Evolutionary conservation across 2,888 invertebrate genomes (phyloP).

Genomic region (Drosophila austrosaltans): DNA sequence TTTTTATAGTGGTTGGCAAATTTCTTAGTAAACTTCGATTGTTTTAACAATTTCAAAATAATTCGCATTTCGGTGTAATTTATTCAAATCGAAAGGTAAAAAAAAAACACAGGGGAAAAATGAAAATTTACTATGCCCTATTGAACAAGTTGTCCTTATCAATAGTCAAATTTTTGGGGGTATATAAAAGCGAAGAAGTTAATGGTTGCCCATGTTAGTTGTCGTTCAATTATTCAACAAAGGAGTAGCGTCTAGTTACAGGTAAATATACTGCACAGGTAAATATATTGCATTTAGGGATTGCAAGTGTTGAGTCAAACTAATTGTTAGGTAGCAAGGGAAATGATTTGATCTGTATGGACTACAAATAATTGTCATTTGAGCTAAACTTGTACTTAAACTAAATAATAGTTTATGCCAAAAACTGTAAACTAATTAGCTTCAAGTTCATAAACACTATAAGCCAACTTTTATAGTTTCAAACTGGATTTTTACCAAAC

Average conservation of each 20-base stretch:
- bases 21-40: slow-evolving; percentile 40
- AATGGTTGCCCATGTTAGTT: slow-evolving; percentile 1
- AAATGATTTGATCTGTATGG: too few relatives aligned
- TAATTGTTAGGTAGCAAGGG: too few relatives aligned
- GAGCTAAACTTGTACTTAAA: too few relatives aligned
- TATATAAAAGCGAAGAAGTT: slow-evolving; percentile 11
- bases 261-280: neutral
- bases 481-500: too few relatives aligned
- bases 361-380: too few relatives aligned
- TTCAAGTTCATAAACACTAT: too few relatives aligned
- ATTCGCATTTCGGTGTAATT: slow-evolving; percentile 39
- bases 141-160: slow-evolving; percentile 16
- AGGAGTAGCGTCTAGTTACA: neutral
- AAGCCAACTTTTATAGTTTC: too few relatives aligned
- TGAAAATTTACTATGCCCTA: neutral
- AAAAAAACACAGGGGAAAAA: neutral
- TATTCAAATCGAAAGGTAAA: slow-evolving; percentile 4
- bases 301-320: neutral
- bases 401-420: too few relatives aligned
- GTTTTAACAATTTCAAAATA: slow-evolving; percentile 41
- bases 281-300: neutral
- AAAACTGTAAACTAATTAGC: too few relatives aligned
- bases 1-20: slow-evolving; percentile 29
- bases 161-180: slow-evolving; percentile 2
- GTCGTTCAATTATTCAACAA: neutral